These are phyloP conservation scores for Drosophila anceps DNA, from an alignment of 2,888 invertebrate genomes.

Conservation along the genomic window DNA sequence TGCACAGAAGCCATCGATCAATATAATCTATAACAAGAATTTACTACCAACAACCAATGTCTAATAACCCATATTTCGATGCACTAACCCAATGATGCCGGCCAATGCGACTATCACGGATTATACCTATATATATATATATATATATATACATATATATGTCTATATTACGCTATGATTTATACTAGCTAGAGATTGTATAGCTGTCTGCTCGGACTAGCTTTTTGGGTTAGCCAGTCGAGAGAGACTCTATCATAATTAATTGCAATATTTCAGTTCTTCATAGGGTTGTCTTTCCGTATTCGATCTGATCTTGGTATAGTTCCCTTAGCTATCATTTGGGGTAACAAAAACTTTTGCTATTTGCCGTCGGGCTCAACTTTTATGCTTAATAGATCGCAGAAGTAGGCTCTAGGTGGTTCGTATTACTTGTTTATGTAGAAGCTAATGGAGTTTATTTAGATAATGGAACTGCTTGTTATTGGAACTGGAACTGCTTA, in stretches of 20 bases:
- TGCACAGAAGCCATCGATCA: constrained; percentile 12
- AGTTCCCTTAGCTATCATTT: neutral
- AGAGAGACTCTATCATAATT: neutral
- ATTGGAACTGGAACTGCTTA: neutral
- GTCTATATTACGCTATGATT: neutral
- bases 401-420: neutral
- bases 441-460: neutral
- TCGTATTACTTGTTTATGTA: neutral
- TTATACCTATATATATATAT: constrained; percentile 31
- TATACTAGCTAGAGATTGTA: neutral
- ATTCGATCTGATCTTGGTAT: neutral
- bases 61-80: constrained; percentile 5
- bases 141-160: constrained; percentile 31
- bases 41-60: constrained; percentile 10
- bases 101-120: constrained; percentile 36
- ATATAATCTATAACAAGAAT: constrained; percentile 5
- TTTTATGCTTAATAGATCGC: neutral
- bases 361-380: constrained; percentile 10
- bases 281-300: neutral
- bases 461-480: neutral
- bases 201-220: neutral
- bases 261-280: neutral
- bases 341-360: neutral
- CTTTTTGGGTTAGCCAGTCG: neutral
- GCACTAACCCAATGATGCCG: constrained; percentile 25